phyloP scores from a whole-genome alignment of 92 coral and sea anemone genomes.

The Metridium senile region DNA sequence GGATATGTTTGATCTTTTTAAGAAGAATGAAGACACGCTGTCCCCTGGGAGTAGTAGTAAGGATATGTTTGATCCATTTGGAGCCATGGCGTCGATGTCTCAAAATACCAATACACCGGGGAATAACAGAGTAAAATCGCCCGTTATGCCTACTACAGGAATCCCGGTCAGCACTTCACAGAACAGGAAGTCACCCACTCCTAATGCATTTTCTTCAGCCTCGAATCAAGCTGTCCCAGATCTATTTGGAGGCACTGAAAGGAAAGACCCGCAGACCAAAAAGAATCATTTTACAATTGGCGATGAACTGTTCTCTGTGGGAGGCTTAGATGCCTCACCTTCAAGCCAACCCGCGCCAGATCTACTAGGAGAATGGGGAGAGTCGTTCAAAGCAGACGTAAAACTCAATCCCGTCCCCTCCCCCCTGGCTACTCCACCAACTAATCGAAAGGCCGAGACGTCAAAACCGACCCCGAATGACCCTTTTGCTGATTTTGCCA shows the following conservation, averaged over 20 bases:
- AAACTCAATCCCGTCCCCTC: constrained; percentile 75
- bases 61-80: constrained; percentile 48
- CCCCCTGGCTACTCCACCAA: constrained; percentile 41
- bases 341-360: constrained; percentile 40
- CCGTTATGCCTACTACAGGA: constrained; percentile 7
- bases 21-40: constrained; percentile 8
- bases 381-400: constrained; percentile 35
- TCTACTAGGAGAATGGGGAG: constrained; percentile 81
- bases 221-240: constrained; percentile 43
- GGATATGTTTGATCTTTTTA: constrained; percentile 49
- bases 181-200: constrained; percentile 5
- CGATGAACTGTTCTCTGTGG: constrained; percentile 34
- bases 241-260: constrained; percentile 31
- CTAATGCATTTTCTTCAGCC: constrained; percentile 39
- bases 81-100: constrained; percentile 5
- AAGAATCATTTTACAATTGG: constrained; percentile 7
- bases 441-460: constrained; percentile 18
- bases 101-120: neutral
- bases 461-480: constrained; percentile 45
- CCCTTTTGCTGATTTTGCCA: constrained; percentile 96
- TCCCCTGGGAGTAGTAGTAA: constrained; percentile 11
- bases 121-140: neutral
- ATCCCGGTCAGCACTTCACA: constrained; percentile 8
- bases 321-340: constrained; percentile 26
- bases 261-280: constrained; percentile 1